Base-by-base conservation (phyloP, 1,140 invertebrate species). In the Polypedilum pembai region DNA sequence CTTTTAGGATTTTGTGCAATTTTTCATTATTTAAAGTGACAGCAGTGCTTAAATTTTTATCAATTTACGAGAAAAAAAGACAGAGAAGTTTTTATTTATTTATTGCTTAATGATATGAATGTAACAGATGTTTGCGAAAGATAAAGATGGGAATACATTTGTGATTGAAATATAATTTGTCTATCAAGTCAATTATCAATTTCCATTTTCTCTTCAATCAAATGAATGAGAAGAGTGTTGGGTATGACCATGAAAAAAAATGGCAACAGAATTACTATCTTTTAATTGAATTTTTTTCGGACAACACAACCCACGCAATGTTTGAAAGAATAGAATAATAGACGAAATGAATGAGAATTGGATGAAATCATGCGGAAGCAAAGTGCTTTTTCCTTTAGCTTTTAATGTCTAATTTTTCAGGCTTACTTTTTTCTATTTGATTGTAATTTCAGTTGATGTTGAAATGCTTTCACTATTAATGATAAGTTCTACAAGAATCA, bases 391-490 rank as follows among this genome's bases (percentile, higher is more conserved):
- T 56, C 8, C 2, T 45, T 45, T 45, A 12, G 41, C 4, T 56
- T 56, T 56, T 12, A 56, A 15, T 56, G 45, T n/a, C 12, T n/a
- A 12, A 45, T 12, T n/a, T n/a, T 4, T 15, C 12, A n/a, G 10
- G 45, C 45, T 15, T 56, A 10, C 41, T 56, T 56, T 56, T n/a
- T 15, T 56, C 45, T 12, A 7, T 45, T 15, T 45, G 15, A 56
- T n/a, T 56, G 15, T n/a, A 12, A 56, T 56, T 56, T 56, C 24
- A 5, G 45, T 56, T 56, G 4, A 56, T 56, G 45, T 56, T 56
- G 24, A 56, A 56, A 56, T 56, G 45, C 45, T 56, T 56, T 56
- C 45, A 56, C n/a, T 56, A 56, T 12, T 56, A 56, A 12, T 56
- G 45, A 56, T 15, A n/a, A 56, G 45, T 56, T 56, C 1, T 15